phyloP scores from a whole-genome alignment of 2,797 vertebrate genomes.

The Danio aesculapii region DNA sequence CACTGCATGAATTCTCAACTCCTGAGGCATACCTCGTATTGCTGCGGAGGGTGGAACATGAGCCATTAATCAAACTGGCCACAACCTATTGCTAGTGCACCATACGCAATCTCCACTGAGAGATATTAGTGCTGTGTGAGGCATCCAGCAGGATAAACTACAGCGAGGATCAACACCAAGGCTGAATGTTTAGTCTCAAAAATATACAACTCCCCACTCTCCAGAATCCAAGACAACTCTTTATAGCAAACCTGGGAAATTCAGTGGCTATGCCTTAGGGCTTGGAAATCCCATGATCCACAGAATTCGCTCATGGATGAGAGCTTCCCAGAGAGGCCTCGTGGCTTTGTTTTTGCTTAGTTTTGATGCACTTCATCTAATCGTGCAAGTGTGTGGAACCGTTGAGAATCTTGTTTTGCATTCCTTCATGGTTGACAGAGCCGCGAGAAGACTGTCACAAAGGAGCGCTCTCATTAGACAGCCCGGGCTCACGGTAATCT shows the following conservation, averaged over 20 bases:
- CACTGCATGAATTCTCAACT: constrained; percentile 28
- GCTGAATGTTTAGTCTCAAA: constrained; percentile 14
- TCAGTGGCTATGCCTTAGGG: constrained; percentile 68
- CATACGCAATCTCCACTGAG: constrained; percentile 6
- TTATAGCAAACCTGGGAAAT: constrained; percentile 59
- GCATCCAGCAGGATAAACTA: constrained; percentile 14
- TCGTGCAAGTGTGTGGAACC: constrained; percentile 69
- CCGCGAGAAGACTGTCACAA: constrained; percentile 80
- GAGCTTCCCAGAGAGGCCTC: constrained; percentile 71
- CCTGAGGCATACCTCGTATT: constrained; percentile 42
- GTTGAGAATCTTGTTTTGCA: constrained; percentile 74
- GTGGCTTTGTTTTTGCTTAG: constrained; percentile 70
- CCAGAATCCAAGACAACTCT: constrained; percentile 15
- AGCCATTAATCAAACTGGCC: constrained; percentile 76
- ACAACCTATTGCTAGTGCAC: constrained; percentile 15
- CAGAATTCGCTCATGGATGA: constrained; percentile 72
- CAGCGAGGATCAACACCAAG: constrained; percentile 1
- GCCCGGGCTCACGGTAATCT: constrained; percentile 81
- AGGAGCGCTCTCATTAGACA: constrained; percentile 82
- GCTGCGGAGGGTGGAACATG: constrained; percentile 62
- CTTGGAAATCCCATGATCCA: constrained; percentile 73
- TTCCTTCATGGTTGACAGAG: constrained; percentile 77
- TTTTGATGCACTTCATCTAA: constrained; percentile 75
- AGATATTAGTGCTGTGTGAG: constrained; percentile 32
- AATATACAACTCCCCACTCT: constrained; percentile 23